These are phyloP conservation scores for Chaetorhynchus papuensis DNA, from an alignment of 2,113 vertebrate species.

Conservation along the genomic window DNA sequence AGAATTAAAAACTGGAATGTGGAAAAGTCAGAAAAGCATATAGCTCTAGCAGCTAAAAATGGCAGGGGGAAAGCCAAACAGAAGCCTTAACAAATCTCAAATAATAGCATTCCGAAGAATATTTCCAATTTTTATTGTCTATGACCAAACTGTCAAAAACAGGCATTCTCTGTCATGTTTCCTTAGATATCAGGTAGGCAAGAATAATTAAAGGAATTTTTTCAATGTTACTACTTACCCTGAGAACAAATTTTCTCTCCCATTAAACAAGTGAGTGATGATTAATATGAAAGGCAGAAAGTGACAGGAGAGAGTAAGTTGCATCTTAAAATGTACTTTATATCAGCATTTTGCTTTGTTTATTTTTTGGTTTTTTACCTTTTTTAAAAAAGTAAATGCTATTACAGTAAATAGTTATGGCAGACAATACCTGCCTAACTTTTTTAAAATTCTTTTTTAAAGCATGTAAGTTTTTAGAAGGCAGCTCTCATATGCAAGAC, in stretches of 20 bases:
- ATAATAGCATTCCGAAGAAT: not conserved
- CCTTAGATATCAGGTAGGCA: not conserved
- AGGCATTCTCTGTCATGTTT: not conserved
- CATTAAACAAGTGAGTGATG: not conserved
- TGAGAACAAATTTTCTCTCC: not conserved
- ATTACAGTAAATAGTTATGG: not conserved
- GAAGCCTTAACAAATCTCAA: not conserved
- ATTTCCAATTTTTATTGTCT: not conserved
- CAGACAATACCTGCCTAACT: not conserved
- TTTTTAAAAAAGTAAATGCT: not conserved
- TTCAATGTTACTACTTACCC: not conserved
- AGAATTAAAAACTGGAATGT: not conserved
- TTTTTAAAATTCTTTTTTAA: not conserved
- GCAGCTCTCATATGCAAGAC: not conserved
- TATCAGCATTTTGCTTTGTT: not conserved
- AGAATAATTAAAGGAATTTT: not conserved
- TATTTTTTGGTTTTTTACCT: not conserved
- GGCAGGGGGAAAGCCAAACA: fast-evolving
- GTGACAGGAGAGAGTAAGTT: not conserved
- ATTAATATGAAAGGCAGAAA: not conserved
- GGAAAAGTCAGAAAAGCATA: not conserved
- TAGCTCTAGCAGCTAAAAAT: not conserved
- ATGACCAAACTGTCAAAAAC: not conserved
- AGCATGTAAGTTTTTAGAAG: not conserved
- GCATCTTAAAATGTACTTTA: not conserved